phyloP scores from a whole-genome alignment of 1,140 invertebrate genomes.

The Penaeus chinensis region DNA sequence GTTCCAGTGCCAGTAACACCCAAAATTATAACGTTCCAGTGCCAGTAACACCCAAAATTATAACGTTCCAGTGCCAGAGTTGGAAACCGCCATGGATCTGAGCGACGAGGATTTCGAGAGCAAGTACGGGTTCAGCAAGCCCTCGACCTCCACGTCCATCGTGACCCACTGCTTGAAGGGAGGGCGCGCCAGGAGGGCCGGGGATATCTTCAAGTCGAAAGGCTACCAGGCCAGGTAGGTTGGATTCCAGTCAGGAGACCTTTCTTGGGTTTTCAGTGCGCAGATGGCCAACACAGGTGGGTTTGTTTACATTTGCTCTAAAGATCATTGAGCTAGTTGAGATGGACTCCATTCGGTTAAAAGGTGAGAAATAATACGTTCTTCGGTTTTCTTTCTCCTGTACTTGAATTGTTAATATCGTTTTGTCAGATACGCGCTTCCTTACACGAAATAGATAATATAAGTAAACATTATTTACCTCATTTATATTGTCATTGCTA shows the following conservation, averaged over 20 bases:
- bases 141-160: background rate
- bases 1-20: slow-evolving; percentile 1
- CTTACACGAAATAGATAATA: too few species aligned
- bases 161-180: slow-evolving; percentile 24
- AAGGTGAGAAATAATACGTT: background rate
- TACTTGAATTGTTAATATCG: too few species aligned
- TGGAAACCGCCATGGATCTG: slow-evolving; percentile 21
- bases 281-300: background rate
- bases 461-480: too few species aligned
- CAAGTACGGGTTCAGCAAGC: slow-evolving; percentile 41
- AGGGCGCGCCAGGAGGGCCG: slow-evolving; percentile 20
- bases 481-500: too few species aligned
- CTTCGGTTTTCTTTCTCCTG: background rate
- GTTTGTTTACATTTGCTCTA: background rate
- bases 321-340: background rate
- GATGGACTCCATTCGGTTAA: background rate
- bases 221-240: background rate
- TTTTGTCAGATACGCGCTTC: too few species aligned
- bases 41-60: too few species aligned
- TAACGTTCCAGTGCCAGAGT: background rate
- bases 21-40: background rate
- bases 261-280: too few species aligned
- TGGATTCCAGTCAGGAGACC: too few species aligned
- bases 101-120: slow-evolving; percentile 5
- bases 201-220: background rate